Conservation (phyloP, 2,888 invertebrate species). For the Abrostola tripartita region DNA sequence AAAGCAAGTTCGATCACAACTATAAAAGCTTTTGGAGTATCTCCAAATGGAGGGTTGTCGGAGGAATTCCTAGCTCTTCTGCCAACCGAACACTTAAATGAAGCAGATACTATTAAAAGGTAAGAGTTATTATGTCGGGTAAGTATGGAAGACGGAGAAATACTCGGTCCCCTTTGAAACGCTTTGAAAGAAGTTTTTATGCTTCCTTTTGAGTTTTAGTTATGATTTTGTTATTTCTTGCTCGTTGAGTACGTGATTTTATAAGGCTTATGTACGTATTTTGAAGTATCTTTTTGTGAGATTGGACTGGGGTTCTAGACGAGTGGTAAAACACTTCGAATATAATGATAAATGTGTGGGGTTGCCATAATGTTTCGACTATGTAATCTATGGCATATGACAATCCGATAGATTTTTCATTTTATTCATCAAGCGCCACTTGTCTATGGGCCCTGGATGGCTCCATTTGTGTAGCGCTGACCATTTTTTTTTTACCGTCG, state of each 20-base stretch:
- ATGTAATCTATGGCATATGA: not conserved
- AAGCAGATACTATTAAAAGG: conserved; percentile 69
- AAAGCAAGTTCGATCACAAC: conserved; percentile 74
- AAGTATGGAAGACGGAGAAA: conserved; percentile 35
- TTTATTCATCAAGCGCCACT: too few relatives aligned
- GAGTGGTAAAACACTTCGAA: not conserved
- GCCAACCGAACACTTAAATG: conserved; percentile 60
- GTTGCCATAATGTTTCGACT: too few relatives aligned
- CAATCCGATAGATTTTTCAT: too few relatives aligned
- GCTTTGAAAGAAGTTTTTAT: conserved; percentile 35
- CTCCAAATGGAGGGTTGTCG: conserved; percentile 75
- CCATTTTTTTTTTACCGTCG: too few relatives aligned
- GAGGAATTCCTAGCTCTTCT: conserved; percentile 51
- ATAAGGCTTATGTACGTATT: too few relatives aligned
- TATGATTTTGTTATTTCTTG: conserved; percentile 22
- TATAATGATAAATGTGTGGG: too few relatives aligned
- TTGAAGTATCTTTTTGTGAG: too few relatives aligned
- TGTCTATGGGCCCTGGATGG: too few relatives aligned
- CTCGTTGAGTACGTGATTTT: not conserved
- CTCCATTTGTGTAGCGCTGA: too few relatives aligned
- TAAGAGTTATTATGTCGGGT: conserved; percentile 69
- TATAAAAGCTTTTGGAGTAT: conserved; percentile 81
- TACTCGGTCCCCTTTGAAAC: conserved; percentile 32
- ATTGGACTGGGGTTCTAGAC: too few relatives aligned
- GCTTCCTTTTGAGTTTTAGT: conserved; percentile 38